Evolutionary conservation across 2,888 invertebrate genomes (phyloP), one percentile per base, ranked within the genome.

Genomic region (Synanthedon andrenaeformis): DNA sequence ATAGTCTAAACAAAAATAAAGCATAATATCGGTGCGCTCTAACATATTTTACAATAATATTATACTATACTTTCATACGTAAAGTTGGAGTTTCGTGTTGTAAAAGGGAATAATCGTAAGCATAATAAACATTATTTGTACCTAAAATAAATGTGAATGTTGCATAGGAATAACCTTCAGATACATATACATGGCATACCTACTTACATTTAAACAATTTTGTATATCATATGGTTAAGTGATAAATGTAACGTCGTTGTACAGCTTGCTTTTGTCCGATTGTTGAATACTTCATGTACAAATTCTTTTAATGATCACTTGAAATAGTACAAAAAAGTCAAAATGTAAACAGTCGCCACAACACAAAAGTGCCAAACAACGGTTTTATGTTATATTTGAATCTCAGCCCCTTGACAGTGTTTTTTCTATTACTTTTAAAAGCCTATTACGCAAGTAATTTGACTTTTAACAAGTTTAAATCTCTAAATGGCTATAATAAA

Each of bases 311-410:
- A 62, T 57, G 59, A 35, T 35, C 35, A 35, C 61, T 67, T 69
- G 60, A 72, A 77, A 75, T 72, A 81, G 76, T 80, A 78, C 74
- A 79, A 76, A 23, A 23, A 77, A 62, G 58, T 55, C 61, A 59
- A 62, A 58, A 57, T 59, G 62, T 56, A 65, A 58, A 63, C 62
- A 65, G 58, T 62, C 63, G 62, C 67, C 70, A 70, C 71, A 74
- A 66, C 64, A 65, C 66, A 35, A 35, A 66, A 79, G 85, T 85
- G 84, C 84, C 84, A 85, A 84, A 85, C 72, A 73, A 74, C 73
- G 66, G 57, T 67, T 66, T 54, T 53, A 62, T 63, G 60, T 66
- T 63, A 56, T 58, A 61, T 59, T 62, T 58, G 57, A 35, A 35
- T 35, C 10, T 3, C 28, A 28, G 28, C 28, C 28, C 2, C 28